Evolutionary conservation across 1,140 invertebrate species (phyloP), one percentile per base, ranked within the genome.

Genomic region (Venturia canescens): DNA sequence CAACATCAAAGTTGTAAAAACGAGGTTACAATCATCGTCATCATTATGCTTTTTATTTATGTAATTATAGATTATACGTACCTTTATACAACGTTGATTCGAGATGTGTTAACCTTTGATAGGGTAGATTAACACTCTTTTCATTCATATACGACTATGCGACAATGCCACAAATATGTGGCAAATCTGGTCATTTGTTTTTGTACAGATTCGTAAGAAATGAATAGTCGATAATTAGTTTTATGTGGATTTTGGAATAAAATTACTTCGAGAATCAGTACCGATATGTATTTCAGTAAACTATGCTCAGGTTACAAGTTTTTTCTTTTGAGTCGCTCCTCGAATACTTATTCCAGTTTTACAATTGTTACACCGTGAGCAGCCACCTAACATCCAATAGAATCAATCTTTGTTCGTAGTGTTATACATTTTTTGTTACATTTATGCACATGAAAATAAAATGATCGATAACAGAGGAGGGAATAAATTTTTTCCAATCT

Each of bases 251-350:
- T 57, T 57, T 57, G 6, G 77, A 80, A 63, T 66, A 77, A 74
- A 67, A 21, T 44, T 31, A 63, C n/a, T 66, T 38, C 23, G 29
- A 34, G 16, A 76, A 63, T 63, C 23, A 74, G 26, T 74, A 57
- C 53, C 75, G 80, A 81, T 81, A 81, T 81, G 80, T 81, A 81
- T 81, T 81, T 81, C 21, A 63, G 75, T 77, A 81, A 44, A 57
- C 66, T 81, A 81, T 44, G 44, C 69, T 71, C 63, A 78, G 29
- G 63, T 48, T 71, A 77, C 74, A 78, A 26, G 29, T 48, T 72
- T 72, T 72, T 72, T 72, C 9, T n/a, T 57, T 57, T 57, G 18
- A 9, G 18, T 57, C 53, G 18, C 53, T 57, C 21, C 53, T 16
- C 53, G 21, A 57, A 57, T 23, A 57, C 53, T 57, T 66, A n/a